Percentiles rank a stretch among this genome's conserved stretches.
Conservation (phyloP, 2,797 vertebrate species). For the Poecilia picta region DNA sequence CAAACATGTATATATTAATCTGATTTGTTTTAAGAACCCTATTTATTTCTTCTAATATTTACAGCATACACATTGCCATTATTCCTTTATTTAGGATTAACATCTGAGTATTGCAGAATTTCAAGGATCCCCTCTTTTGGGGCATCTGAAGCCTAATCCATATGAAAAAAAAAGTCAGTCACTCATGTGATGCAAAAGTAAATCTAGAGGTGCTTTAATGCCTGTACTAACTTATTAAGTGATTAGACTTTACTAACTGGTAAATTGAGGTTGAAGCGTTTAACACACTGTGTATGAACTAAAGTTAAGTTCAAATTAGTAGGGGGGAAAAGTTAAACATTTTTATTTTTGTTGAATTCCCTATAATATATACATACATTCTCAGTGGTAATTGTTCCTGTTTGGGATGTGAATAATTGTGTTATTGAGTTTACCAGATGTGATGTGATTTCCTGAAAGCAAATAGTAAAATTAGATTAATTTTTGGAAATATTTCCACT, state of each 20-base stretch:
- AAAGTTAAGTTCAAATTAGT: neutral
- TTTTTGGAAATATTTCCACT: neutral
- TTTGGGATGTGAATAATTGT: neutral
- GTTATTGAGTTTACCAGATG: neutral
- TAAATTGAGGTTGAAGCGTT: neutral
- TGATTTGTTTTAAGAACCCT: neutral
- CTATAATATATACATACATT: neutral
- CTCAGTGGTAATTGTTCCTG: no score
- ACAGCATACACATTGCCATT: neutral
- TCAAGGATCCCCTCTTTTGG: neutral
- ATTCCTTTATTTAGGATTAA: neutral
- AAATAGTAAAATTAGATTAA: neutral
- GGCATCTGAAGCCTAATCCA: neutral
- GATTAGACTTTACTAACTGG: neutral
- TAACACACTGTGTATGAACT: neutral
- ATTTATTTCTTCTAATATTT: neutral
- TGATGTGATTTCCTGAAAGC: neutral
- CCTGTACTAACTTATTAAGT: neutral
- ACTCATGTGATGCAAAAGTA: neutral
- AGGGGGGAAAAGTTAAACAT: neutral
- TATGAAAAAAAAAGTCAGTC: neutral
- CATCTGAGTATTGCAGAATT: neutral
- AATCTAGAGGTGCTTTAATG: neutral
- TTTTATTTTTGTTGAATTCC: neutral
- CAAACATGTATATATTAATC: neutral